phyloP scores from a whole-genome alignment of 1,140 invertebrate genomes.

The Cydia strobilella region DNA sequence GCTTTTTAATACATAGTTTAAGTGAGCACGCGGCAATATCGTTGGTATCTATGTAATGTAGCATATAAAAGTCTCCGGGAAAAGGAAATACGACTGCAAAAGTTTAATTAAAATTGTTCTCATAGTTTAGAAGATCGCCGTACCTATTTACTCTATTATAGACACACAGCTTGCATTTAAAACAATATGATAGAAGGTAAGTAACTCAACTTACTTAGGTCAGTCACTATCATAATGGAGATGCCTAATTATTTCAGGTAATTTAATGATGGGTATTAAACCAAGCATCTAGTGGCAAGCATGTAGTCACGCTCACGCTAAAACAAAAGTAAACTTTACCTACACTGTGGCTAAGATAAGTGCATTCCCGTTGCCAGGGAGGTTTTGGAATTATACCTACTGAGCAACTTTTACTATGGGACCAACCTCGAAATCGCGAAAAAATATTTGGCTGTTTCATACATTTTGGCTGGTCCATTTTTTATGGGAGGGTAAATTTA shows the following conservation, averaged over 20 bases:
- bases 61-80: slow-evolving; percentile 15
- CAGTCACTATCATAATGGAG: too few relatives aligned
- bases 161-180: neutral
- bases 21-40: slow-evolving; percentile 9
- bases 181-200: neutral
- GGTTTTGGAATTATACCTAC: too few relatives aligned
- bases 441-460: too few relatives aligned
- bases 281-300: too few relatives aligned
- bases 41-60: slow-evolving; percentile 7
- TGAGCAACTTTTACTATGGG: too few relatives aligned
- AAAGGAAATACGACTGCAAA: slow-evolving; percentile 19
- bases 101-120: slow-evolving; percentile 31
- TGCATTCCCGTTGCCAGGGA: too few relatives aligned
- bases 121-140: slow-evolving; percentile 12
- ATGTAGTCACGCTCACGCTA: neutral
- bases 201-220: neutral
- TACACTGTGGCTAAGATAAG: too few relatives aligned
- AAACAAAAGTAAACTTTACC: neutral
- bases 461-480: too few relatives aligned
- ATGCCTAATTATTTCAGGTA: neutral
- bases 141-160: neutral
- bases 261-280: too few relatives aligned
- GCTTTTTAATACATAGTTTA: slow-evolving; percentile 11
- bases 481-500: too few relatives aligned
- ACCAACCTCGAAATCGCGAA: too few relatives aligned